Percentiles rank a stretch among this genome's conserved stretches.
These are phyloP conservation scores for Pomacea canaliculata DNA, from an alignment of 2,888 invertebrate species.

Conservation along the genomic window DNA sequence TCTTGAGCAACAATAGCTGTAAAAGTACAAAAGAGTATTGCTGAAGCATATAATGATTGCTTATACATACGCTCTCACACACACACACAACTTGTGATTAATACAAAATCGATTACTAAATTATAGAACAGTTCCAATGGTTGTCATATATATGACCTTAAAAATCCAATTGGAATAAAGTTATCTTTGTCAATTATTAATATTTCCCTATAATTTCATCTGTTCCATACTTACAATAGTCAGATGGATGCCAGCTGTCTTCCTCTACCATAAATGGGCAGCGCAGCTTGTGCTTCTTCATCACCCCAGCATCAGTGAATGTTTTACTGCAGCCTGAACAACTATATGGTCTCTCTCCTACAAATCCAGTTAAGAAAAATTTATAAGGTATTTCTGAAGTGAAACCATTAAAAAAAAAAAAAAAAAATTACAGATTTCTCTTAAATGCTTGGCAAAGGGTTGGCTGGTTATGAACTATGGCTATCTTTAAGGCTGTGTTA, in stretches of 20 bases:
- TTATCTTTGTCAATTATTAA: too few relatives aligned
- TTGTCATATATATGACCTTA: neutral
- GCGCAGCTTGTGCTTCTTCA: constrained; percentile 23
- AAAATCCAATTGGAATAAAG: neutral
- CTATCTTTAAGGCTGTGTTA: too few relatives aligned
- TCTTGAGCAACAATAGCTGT: neutral
- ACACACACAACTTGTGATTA: too few relatives aligned
- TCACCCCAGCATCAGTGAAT: constrained; percentile 14
- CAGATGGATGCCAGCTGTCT: neutral
- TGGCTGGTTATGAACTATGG: too few relatives aligned
- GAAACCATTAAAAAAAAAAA: too few relatives aligned
- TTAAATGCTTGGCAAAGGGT: too few relatives aligned
- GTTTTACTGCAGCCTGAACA: constrained; percentile 10
- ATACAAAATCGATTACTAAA: neutral
- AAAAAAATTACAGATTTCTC: too few relatives aligned
- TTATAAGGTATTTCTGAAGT: neutral
- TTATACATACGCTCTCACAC: too few relatives aligned
- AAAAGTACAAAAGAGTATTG: too few relatives aligned
- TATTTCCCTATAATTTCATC: too few relatives aligned
- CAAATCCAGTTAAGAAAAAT: neutral
- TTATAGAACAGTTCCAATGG: neutral
- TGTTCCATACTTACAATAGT: neutral
- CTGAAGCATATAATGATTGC: too few relatives aligned
- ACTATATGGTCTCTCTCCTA: constrained; percentile 20
- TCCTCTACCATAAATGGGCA: constrained; percentile 5